Evolutionary conservation across 2,797 vertebrate species (phyloP), one percentile per base, ranked within the genome.

Genomic region (Kryptolebias ocellatus): DNA sequence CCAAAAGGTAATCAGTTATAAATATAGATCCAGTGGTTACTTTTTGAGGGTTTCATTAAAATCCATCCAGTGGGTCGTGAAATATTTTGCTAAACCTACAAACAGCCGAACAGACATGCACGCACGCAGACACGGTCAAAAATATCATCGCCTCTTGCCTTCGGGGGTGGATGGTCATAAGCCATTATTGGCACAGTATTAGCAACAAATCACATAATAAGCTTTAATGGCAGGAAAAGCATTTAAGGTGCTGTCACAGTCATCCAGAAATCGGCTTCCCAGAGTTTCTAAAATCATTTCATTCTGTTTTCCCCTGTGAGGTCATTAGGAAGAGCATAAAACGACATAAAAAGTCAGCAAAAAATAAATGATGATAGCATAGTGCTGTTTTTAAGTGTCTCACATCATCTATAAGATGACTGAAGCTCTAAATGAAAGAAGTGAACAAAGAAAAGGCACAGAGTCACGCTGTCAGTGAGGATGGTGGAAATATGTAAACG

Each of bases 301-400:
- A 71, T 42, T 76, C 72, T 62, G 66, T 74, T 79, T 83, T 70
- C 59, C 74, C 66, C 58, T 47, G 69, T 67, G 74, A 70, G 67
- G 53, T 80, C 69, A 79, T 83, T 81, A 84, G 75, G 64, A 83
- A 88, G 83, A 88, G 11, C 64, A 42, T 76, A 88, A 51, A 66
- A 78, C 64, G 62, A 78, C 60, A 58, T 61, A 74, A 70, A 82
- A 75, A 44, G 53, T 79, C 79, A 81, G 49, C 67, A 55, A 65
- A 84, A 83, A 85, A 82, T 4, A 14, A 80, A 80, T 79, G 83
- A 84, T 74, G 37, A 39, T 47, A 55, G 45, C 39, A 58, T 39
- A 72, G 37, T 7, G 47, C 61, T 72, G 53, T 83, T 81, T 77
- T 64, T 71, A 75, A 83, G 60, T n/a, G 2, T 67, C 78, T 79